Conservation (phyloP, 1,140 invertebrate species). For the Tenebrio molitor region DNA sequence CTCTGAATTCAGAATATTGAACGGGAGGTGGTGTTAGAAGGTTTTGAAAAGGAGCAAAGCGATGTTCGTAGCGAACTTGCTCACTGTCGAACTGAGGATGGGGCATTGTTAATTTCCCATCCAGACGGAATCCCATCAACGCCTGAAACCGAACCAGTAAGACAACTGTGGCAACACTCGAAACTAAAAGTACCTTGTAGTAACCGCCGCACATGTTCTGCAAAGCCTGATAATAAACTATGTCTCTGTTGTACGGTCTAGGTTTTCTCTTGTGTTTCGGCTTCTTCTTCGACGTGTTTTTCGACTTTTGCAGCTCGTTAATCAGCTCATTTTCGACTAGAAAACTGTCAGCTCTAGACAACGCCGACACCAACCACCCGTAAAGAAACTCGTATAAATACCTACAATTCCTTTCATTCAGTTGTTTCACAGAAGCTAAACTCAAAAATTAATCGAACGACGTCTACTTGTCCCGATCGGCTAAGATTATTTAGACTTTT, state of each 20-base stretch:
- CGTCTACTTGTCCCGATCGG: too few species aligned
- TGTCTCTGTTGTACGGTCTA: slow-evolving; percentile 85
- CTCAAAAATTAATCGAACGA: too few species aligned
- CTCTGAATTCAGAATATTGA: slow-evolving; percentile 69
- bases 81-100: slow-evolving; percentile 93
- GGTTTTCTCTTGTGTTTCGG: slow-evolving; percentile 81
- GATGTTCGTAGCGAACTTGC: slow-evolving; percentile 93
- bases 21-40: slow-evolving; percentile 92
- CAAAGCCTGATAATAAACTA: slow-evolving; percentile 88
- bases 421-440: neutral
- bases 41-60: slow-evolving; percentile 90
- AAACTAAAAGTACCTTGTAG: slow-evolving; percentile 81
- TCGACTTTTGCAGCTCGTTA: slow-evolving; percentile 71
- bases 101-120: slow-evolving; percentile 80
- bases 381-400: slow-evolving; percentile 97
- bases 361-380: slow-evolving; percentile 91
- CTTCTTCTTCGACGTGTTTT: slow-evolving; percentile 77
- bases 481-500: too few species aligned
- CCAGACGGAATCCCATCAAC: slow-evolving; percentile 79
- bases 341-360: slow-evolving; percentile 90
- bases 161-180: slow-evolving; percentile 1
- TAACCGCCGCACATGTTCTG: slow-evolving; percentile 96
- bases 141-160: slow-evolving; percentile 68
- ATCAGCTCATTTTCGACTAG: slow-evolving; percentile 82
- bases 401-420: slow-evolving; percentile 67